A percentile compares a stretch with the other conserved stretches of the same genome.
phyloP scores from a whole-genome alignment of 2,888 invertebrate species.

The Drosophila putrida region DNA sequence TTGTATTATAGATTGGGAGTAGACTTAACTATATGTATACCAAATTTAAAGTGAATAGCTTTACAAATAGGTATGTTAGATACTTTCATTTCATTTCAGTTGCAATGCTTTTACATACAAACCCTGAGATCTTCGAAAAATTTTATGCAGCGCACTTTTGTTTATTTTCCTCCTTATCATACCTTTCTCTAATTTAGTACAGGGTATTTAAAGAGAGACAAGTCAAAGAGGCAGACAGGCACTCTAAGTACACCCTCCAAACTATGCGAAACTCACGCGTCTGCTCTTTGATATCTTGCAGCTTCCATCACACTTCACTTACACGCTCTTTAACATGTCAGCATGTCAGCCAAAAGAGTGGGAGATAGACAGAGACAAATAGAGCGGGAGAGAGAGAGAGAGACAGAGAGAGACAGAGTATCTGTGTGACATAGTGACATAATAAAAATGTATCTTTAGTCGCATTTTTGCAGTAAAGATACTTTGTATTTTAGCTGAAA shows the following conservation, averaged over 20 bases:
- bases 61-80: background rate
- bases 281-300: conserved; percentile 51
- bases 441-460: conserved; percentile 74
- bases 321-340: conserved; percentile 80
- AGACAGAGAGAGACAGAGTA: background rate
- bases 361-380: background rate
- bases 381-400: background rate
- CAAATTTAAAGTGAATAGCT: background rate
- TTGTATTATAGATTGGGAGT: background rate
- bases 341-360: conserved; percentile 57
- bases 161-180: background rate
- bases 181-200: background rate
- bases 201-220: conserved; percentile 3
- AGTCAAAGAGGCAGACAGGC: conserved; percentile 18
- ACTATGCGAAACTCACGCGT: conserved; percentile 41
- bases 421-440: conserved; percentile 76
- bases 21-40: background rate
- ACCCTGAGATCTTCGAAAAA: background rate
- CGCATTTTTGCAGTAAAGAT: conserved; percentile 28
- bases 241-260: conserved; percentile 23
- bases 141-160: background rate
- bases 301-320: conserved; percentile 77
- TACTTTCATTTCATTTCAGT: background rate
- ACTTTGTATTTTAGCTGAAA: conserved; percentile 13
- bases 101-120: too few species aligned